These are phyloP conservation scores for Phyllopteryx taeniolatus DNA, from an alignment of 2,113 vertebrate genomes.

Conservation along the genomic window DNA sequence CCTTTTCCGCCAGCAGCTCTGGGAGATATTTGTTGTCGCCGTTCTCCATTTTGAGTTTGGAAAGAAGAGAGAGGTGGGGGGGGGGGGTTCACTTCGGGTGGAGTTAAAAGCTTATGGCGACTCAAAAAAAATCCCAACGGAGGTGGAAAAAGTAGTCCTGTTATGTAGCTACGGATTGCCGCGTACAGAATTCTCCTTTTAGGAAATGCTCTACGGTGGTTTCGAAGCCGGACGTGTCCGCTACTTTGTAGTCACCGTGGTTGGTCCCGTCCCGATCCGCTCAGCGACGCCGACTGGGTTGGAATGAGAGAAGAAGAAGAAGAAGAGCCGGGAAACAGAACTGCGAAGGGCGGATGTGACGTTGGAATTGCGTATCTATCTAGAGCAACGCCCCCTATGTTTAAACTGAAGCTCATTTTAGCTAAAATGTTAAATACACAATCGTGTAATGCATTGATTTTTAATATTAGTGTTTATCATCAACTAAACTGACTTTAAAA, in stretches of 20 bases:
- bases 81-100: slow-evolving; percentile 35
- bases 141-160: slow-evolving; percentile 55
- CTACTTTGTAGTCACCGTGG: slow-evolving; percentile 13
- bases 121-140: slow-evolving; percentile 38
- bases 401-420: slow-evolving; percentile 20
- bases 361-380: slow-evolving; percentile 49
- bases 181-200: slow-evolving; percentile 40
- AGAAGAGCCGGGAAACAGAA: slow-evolving; percentile 37
- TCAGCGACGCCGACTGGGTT: slow-evolving; percentile 32
- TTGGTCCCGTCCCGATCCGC: slow-evolving; percentile 6
- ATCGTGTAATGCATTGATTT: too few species aligned
- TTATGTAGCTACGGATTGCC: slow-evolving; percentile 43
- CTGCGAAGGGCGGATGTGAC: slow-evolving; percentile 64
- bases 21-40: slow-evolving; percentile 86
- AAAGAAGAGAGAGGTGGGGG: background rate
- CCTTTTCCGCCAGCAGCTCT: slow-evolving; percentile 89
- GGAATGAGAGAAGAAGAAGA: slow-evolving; percentile 67
- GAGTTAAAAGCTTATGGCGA: slow-evolving; percentile 17
- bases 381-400: slow-evolving; percentile 45
- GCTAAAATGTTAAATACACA: too few species aligned
- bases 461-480: too few species aligned
- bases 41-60: slow-evolving; percentile 82
- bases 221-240: slow-evolving; percentile 28
- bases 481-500: too few species aligned
- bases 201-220: slow-evolving; percentile 42